Base-by-base conservation (phyloP, 2,113 vertebrate species). In the Okapia johnstoni region DNA sequence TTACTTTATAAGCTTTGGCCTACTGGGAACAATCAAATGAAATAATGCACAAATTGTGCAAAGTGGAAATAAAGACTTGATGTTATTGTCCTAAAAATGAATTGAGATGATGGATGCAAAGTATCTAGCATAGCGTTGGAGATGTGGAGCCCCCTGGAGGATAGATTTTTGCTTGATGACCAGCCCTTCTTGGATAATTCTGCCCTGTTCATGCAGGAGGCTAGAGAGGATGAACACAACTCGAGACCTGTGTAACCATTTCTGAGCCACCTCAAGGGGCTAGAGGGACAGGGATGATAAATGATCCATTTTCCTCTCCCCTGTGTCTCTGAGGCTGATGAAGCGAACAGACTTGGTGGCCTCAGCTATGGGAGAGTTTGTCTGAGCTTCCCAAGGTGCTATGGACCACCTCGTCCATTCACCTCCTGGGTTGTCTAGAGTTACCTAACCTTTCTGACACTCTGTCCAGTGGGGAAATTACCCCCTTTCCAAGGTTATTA, bases 121-220 rank as follows among this genome's bases (percentile, higher is more conserved):
- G 54, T 6, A 7, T 48, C 17, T 7, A 40, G 85, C 26, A 7
- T 17, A 23, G 28, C 2, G 12, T 66, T 28, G 58, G 95, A 60
- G 50, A 19, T 0, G 2, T 9, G 5, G 84, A 28, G 40, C 36
- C 48, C 83, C 85, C 10, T 3, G 9, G 1, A 2, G 55, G 40
- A 36, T 12, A 52, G 81, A 13, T 23, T 26, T 73, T 55, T 48
- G 28, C 57, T 48, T 30, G 16, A 6, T n/a, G 28, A 19, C 57
- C 4, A 0, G 9, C 60, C 76, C 58, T 88, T 43, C 52, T 43
- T 54, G 30, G 57, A 5, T 60, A 23, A 54, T 57, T 85, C 26
- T n/a, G 19, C 0, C 2, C 14, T 2, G 2, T 14, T 9, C 36
- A 26, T 6, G 0, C 0, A 0, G 25, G n/a, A 73, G 46, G 25